Percentiles rank a stretch among this genome's conserved stretches.
phyloP scores from a whole-genome alignment of 1,140 invertebrate species.

The Nixonia krombeini region DNA sequence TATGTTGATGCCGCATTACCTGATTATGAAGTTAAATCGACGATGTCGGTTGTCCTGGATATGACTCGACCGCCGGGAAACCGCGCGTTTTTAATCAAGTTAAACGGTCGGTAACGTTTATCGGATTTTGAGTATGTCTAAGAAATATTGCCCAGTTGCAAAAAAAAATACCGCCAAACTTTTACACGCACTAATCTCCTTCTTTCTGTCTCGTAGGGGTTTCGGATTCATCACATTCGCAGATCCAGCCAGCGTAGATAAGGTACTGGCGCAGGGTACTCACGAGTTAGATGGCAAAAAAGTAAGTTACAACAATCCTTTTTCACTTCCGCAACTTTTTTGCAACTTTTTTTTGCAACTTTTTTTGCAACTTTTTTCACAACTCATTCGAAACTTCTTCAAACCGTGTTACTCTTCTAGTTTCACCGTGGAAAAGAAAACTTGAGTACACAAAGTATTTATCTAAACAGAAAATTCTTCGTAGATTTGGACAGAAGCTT shows the following conservation, averaged over 20 bases:
- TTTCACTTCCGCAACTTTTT: slow-evolving; percentile 42
- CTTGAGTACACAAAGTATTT: slow-evolving; percentile 14
- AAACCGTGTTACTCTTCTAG: slow-evolving; percentile 32
- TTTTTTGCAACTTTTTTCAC: slow-evolving; percentile 38
- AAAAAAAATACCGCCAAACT: too few species aligned
- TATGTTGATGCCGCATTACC: too few species aligned
- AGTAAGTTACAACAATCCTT: slow-evolving; percentile 75
- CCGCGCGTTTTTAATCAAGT: too few species aligned
- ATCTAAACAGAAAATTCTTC: background rate
- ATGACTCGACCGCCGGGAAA: too few species aligned
- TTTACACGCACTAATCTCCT: too few species aligned
- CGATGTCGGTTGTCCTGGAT: too few species aligned
- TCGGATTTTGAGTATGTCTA: too few species aligned
- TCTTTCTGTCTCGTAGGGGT: slow-evolving; percentile 85
- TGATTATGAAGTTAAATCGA: too few species aligned
- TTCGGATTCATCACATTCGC: slow-evolving; percentile 98
- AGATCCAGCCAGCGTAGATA: slow-evolving; percentile 93
- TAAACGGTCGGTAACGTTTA: too few species aligned
- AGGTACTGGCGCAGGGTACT: slow-evolving; percentile 92
- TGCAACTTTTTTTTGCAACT: too few species aligned
- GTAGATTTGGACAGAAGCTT: too few species aligned
- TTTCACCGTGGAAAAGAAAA: slow-evolving; percentile 26
- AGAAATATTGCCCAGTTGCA: too few species aligned
- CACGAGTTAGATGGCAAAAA: slow-evolving; percentile 97
- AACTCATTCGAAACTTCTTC: slow-evolving; percentile 36